These are phyloP conservation scores for Atrina japonica DNA, from an alignment of 2,888 invertebrate genomes.

Conservation along the genomic window DNA sequence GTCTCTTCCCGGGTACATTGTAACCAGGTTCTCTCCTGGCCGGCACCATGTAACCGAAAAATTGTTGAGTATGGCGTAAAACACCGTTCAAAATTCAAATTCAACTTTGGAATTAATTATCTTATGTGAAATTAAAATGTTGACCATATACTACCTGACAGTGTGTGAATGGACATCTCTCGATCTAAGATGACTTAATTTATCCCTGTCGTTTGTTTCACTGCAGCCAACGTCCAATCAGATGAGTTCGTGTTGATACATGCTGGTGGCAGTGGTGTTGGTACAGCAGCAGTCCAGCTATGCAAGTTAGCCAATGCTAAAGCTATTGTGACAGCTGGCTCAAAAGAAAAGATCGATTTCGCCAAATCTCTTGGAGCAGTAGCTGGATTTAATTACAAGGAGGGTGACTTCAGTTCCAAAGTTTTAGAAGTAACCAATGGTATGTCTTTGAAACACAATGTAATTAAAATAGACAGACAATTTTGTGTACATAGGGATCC, in stretches of 20 bases:
- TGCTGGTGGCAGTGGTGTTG: constrained; percentile 81
- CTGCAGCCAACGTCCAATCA: constrained; percentile 69
- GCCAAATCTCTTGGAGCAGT: constrained; percentile 76
- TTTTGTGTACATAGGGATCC: no score
- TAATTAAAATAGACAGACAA: background rate
- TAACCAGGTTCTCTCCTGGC: no score
- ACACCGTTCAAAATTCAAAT: no score
- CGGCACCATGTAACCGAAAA: no score
- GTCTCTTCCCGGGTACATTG: no score
- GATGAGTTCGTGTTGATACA: constrained; percentile 80
- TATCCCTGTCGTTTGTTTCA: no score
- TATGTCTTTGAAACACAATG: constrained; percentile 43
- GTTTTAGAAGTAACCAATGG: constrained; percentile 75
- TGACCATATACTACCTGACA: no score
- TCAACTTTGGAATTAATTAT: no score
- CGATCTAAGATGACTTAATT: no score
- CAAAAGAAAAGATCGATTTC: constrained; percentile 72
- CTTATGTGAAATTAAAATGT: no score
- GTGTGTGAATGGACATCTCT: no score
- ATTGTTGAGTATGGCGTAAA: no score
- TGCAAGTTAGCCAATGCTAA: constrained; percentile 67
- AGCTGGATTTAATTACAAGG: constrained; percentile 79
- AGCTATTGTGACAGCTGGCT: constrained; percentile 78
- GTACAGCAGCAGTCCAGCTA: constrained; percentile 80
- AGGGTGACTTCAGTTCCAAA: constrained; percentile 70